Conservation (phyloP, 1,140 invertebrate species). For the Yoshiicerus persimilis region DNA sequence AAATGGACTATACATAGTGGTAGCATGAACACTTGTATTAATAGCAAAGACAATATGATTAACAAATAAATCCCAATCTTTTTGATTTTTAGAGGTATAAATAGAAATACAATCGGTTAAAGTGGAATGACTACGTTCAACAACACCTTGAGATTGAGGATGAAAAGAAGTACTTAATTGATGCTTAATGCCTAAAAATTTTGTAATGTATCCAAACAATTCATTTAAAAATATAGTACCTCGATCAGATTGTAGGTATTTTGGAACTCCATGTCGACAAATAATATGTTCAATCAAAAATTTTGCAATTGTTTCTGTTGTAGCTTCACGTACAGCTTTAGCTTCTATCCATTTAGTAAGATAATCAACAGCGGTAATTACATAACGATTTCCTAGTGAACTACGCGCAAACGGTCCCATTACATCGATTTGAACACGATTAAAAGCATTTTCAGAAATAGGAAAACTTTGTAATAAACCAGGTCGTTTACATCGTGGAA, state of each 20-base stretch:
- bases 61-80: conserved; percentile 52
- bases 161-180: neutral
- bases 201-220: neutral
- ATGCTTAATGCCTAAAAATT: neutral
- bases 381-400: neutral
- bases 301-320: neutral
- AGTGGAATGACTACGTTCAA: neutral
- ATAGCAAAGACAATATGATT: conserved; percentile 51
- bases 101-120: conserved; percentile 34
- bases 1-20: conserved; percentile 18
- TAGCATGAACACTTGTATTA: conserved; percentile 43
- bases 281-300: neutral
- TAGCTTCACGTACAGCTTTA: neutral
- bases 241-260: neutral
- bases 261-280: neutral
- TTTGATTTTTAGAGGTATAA: conserved; percentile 46
- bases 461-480: neutral
- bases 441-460: neutral
- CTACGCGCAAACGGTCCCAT: neutral
- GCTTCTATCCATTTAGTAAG: neutral
- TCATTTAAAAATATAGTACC: neutral
- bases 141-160: neutral
- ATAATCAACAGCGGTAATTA: neutral
- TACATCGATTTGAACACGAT: neutral
- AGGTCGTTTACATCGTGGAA: neutral